These are phyloP conservation scores for Dromaius novaehollandiae DNA, from an alignment of 2,113 vertebrate genomes.

Conservation along the genomic window DNA sequence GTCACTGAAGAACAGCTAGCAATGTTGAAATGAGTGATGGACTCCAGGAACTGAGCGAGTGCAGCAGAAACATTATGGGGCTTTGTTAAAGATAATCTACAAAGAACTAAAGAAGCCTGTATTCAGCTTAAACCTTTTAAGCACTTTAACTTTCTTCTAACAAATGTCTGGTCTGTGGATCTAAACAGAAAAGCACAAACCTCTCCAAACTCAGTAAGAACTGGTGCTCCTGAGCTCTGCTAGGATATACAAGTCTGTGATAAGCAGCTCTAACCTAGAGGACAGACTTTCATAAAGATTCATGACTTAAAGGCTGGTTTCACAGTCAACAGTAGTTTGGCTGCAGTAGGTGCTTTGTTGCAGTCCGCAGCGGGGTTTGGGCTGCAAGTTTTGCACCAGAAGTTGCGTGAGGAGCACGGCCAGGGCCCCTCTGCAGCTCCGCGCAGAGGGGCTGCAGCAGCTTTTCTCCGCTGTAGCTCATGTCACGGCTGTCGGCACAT, in stretches of 20 bases:
- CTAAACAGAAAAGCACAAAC: not conserved
- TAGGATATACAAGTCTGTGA: fast-evolving
- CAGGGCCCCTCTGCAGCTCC: not conserved
- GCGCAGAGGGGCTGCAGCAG: not conserved
- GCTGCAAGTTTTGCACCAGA: not conserved
- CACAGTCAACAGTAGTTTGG: not conserved
- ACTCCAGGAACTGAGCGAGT: not conserved
- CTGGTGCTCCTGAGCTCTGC: fast-evolving
- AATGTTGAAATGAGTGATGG: not conserved
- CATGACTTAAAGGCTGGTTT: not conserved
- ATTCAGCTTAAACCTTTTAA: not conserved
- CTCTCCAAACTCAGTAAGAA: not conserved
- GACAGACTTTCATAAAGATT: not conserved
- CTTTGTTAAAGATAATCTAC: not conserved
- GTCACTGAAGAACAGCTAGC: not conserved
- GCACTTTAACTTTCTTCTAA: not conserved
- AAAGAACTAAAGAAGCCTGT: not conserved
- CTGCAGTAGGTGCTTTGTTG: not conserved
- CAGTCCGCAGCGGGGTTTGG: not conserved
- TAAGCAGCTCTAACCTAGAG: not conserved
- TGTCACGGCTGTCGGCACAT: not conserved
- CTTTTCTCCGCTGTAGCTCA: not conserved
- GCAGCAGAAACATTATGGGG: not conserved
- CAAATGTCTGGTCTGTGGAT: not conserved
- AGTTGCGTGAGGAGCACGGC: not conserved